Evolutionary conservation across 2,797 vertebrate genomes (phyloP), one percentile per base, ranked within the genome.

Genomic region (Channa striata): DNA sequence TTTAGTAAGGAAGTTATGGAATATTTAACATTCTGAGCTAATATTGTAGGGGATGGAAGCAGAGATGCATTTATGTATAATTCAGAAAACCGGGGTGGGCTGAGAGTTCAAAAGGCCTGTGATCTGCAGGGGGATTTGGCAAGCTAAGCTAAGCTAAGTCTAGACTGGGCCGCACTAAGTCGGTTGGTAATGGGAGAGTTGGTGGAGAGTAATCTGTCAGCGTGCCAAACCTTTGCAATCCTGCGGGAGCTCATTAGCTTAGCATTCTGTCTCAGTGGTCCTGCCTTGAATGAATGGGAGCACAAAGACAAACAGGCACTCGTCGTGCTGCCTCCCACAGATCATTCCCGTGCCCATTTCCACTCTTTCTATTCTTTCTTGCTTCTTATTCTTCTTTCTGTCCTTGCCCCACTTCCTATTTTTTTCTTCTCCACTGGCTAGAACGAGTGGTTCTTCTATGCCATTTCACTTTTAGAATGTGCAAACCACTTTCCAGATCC

Each of bases 201-300:
- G 82, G 65, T 81, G 1, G 61, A 72, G 74, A 72, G 67, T 68
- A 66, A 82, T 91, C 82, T 87, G 81, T 78, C 81, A 59, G 59
- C 2, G 25, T 72, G 83, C 86, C 81, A 84, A 73, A 77, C 52
- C 11, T 69, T 59, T 13, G 5, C 60, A 40, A 49, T 91, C 91
- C 91, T 87, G 33, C 17, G 90, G 91, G 91, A 93, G 85, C 91
- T 93, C 91, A 93, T 93, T 93, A 93, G 78, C 83, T 77, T 78
- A 84, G 84, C 83, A 78, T 86, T 72, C 57, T 49, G 81, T 70
- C 78, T 72, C 56, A 47, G 78, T 59, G 79, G 81, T 80, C 79
- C 75, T 53, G 60, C 53, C 56, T 82, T 50, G 47, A 88, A 73
- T 75, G 81, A 88, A 78, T 8, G 53, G 56, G 34, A 82, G 68